These are phyloP conservation scores for Rhodophaea formosa DNA, from an alignment of 2,888 invertebrate species.

Conservation along the genomic window DNA sequence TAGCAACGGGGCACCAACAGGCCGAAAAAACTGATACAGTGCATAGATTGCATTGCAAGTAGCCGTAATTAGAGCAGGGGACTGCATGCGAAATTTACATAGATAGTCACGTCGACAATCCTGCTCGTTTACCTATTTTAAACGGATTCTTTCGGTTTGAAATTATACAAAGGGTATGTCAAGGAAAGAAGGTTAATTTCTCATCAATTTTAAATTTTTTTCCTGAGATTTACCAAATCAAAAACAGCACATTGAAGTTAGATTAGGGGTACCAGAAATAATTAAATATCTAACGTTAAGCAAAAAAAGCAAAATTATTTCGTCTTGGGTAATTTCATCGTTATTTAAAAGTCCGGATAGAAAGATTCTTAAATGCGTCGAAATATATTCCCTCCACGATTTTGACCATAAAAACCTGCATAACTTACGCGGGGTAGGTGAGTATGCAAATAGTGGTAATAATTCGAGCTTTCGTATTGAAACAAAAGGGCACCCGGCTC, in stretches of 20 bases:
- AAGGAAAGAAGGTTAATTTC: too few relatives aligned
- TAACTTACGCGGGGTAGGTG: constrained; percentile 33
- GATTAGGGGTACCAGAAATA: too few relatives aligned
- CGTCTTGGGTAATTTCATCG: too few relatives aligned
- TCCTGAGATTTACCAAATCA: too few relatives aligned
- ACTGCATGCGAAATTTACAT: constrained; percentile 64
- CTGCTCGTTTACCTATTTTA: background rate
- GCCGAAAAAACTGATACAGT: constrained; percentile 72
- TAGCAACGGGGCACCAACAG: constrained; percentile 64
- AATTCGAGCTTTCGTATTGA: constrained; percentile 66
- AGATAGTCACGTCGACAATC: constrained; percentile 47
- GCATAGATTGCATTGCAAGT: constrained; percentile 79
- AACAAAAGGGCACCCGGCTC: constrained; percentile 63
- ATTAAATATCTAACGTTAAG: too few relatives aligned
- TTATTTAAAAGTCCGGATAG: too few relatives aligned
- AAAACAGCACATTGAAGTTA: too few relatives aligned
- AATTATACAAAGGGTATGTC: too few relatives aligned
- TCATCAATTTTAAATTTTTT: too few relatives aligned
- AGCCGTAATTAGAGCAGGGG: constrained; percentile 65
- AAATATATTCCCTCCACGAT: background rate
- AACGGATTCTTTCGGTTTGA: background rate
- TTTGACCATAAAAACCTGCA: constrained; percentile 39
- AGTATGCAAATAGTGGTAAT: constrained; percentile 67
- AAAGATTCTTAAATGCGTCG: background rate
- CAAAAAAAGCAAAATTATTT: too few relatives aligned